Conservation (phyloP, 2,797 vertebrate genomes). For the Pelobates cultripes region DNA sequence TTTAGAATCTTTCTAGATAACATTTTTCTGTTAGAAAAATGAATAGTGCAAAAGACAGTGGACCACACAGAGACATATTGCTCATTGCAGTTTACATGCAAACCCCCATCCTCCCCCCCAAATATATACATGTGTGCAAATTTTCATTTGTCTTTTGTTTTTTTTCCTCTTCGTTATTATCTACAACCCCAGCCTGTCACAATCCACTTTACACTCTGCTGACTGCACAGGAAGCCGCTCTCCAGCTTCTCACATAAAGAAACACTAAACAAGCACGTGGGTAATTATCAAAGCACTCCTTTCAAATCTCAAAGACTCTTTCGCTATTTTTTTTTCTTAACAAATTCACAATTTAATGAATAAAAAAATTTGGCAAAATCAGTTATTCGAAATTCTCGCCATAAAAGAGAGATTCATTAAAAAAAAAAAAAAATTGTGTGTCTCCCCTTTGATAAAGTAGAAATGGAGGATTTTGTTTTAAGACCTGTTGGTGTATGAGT, state of each 20-base stretch:
- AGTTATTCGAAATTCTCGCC: too few species aligned
- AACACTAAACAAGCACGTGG: background rate
- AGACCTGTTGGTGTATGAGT: background rate
- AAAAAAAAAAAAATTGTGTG: too few species aligned
- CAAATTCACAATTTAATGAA: too few species aligned
- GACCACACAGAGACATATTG: background rate
- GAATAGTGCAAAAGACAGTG: background rate
- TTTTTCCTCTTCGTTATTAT: slow-evolving; percentile 3
- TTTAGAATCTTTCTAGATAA: background rate
- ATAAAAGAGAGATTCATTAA: too few species aligned
- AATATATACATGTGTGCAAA: background rate
- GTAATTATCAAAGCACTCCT: background rate
- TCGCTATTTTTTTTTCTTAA: too few species aligned
- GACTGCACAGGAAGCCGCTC: background rate
- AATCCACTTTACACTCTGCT: slow-evolving; percentile 4
- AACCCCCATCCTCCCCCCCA: background rate
- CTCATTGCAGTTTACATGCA: background rate
- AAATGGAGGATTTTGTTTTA: background rate
- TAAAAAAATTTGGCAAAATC: too few species aligned
- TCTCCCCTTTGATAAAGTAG: too few species aligned
- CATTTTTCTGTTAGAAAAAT: background rate
- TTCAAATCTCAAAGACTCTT: background rate
- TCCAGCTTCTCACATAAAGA: slow-evolving; percentile 1
- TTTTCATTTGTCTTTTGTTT: background rate
- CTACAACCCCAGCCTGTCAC: background rate